A percentile compares a stretch with the other conserved stretches of the same genome.
phyloP scores from a whole-genome alignment of 1,140 invertebrate species.

The Drosophila pseudoobscura region DNA sequence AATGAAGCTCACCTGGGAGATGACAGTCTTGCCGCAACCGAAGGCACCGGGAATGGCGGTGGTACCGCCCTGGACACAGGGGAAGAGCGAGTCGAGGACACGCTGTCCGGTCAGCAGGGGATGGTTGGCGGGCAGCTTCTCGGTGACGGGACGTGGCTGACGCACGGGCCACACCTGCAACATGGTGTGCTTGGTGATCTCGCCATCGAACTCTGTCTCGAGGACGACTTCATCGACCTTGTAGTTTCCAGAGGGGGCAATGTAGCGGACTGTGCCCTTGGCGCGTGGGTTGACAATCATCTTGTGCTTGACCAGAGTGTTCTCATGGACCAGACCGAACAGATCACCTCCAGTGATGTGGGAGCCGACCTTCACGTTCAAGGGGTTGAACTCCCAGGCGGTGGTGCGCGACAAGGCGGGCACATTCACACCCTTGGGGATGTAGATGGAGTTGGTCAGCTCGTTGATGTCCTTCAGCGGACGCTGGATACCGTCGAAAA shows the following conservation, averaged over 20 bases:
- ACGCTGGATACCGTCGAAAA: constrained; percentile 99
- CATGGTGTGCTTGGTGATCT: constrained; percentile 96
- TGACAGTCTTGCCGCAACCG: constrained; percentile 99
- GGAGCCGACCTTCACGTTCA: constrained; percentile 95
- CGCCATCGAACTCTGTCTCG: constrained; percentile 99
- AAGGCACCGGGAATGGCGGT: constrained; percentile 98
- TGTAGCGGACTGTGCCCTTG: constrained; percentile 97
- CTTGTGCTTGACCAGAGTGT: constrained; percentile 98
- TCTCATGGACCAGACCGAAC: constrained; percentile 98
- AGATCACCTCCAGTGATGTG: constrained; percentile 99
- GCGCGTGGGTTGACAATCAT: constrained; percentile 97
- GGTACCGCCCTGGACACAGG: constrained; percentile 99
- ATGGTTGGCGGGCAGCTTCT: constrained; percentile 99
- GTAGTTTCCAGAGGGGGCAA: constrained; percentile 97
- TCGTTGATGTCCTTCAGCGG: constrained; percentile 98
- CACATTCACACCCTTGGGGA: constrained; percentile 99
- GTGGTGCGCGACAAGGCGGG: constrained; percentile 92
- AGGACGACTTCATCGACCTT: constrained; percentile 97
- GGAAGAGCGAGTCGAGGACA: constrained; percentile 98
- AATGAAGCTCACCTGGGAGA: constrained; percentile 84
- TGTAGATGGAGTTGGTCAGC: constrained; percentile 87
- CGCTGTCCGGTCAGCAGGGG: constrained; percentile 98
- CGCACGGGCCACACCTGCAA: constrained; percentile 98
- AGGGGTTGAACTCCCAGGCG: constrained; percentile 97
- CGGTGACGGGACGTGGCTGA: constrained; percentile 97